Evolutionary conservation across 2,888 invertebrate species (phyloP).

Genomic region (Rapana venosa): DNA sequence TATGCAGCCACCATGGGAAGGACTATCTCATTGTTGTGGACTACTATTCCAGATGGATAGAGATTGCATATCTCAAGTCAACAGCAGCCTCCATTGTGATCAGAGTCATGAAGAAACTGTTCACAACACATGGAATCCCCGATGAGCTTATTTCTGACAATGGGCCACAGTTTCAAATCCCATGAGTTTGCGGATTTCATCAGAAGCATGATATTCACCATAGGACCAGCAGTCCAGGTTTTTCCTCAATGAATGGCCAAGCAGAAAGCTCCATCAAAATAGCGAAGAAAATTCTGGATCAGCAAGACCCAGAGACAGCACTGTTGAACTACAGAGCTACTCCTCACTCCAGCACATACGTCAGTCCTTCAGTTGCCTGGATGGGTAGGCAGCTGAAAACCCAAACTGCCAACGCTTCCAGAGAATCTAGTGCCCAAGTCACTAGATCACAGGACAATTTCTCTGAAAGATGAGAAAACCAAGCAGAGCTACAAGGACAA

Average conservation of each 20-base stretch:
- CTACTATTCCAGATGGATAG: constrained; percentile 38
- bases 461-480: neutral
- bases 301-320: neutral
- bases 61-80: neutral
- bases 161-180: constrained; percentile 37
- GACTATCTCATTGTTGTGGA: constrained; percentile 33
- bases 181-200: constrained; percentile 13
- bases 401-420: neutral
- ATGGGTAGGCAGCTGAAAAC: constrained; percentile 7
- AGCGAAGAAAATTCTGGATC: neutral
- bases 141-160: constrained; percentile 34
- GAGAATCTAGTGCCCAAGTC: neutral
- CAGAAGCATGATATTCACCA: neutral
- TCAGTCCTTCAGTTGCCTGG: neutral
- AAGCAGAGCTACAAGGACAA: neutral
- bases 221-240: neutral
- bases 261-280: neutral
- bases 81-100: constrained; percentile 22
- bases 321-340: neutral
- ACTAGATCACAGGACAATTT: neutral
- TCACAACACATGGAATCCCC: constrained; percentile 33
- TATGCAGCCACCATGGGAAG: constrained; percentile 22
- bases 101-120: neutral
- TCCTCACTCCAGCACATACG: constrained; percentile 3
- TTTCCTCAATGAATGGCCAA: neutral